These are phyloP conservation scores for Sardinella longiceps DNA, from an alignment of 2,797 vertebrate species.

Conservation along the genomic window DNA sequence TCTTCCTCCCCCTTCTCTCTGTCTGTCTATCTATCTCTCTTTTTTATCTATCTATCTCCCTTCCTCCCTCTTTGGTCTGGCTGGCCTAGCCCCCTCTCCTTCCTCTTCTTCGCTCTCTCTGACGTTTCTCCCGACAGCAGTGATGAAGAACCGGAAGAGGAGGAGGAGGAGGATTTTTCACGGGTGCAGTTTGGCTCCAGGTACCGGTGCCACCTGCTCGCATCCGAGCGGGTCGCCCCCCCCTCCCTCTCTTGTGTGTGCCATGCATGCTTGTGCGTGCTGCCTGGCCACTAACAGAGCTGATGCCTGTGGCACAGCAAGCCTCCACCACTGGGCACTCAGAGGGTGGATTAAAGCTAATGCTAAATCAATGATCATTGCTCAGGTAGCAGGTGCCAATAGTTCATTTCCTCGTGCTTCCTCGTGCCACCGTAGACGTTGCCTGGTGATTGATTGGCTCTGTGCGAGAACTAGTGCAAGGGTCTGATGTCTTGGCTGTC, in stretches of 20 bases:
- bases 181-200: conserved; percentile 98
- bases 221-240: conserved; percentile 61
- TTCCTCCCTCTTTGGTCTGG: background rate
- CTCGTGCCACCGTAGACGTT: background rate
- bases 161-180: conserved; percentile 89
- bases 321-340: background rate
- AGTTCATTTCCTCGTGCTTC: background rate
- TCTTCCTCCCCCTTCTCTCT: conserved; percentile 49
- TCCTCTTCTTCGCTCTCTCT: conserved; percentile 91
- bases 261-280: conserved; percentile 75
- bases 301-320: background rate
- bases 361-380: too few species aligned
- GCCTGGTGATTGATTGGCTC: too few species aligned
- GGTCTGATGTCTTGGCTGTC: too few species aligned
- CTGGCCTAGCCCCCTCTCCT: conserved; percentile 85
- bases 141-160: conserved; percentile 92
- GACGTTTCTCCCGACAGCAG: conserved; percentile 95
- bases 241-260: conserved; percentile 43
- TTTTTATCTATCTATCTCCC: conserved; percentile 42
- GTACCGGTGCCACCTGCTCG: conserved; percentile 81
- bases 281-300: conserved; percentile 66
- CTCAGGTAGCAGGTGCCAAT: background rate
- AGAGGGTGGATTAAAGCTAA: too few species aligned
- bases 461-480: too few species aligned
- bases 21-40: conserved; percentile 41